Conservation (phyloP, 2,888 invertebrate species). For the Lepetodrilus schrolli region DNA sequence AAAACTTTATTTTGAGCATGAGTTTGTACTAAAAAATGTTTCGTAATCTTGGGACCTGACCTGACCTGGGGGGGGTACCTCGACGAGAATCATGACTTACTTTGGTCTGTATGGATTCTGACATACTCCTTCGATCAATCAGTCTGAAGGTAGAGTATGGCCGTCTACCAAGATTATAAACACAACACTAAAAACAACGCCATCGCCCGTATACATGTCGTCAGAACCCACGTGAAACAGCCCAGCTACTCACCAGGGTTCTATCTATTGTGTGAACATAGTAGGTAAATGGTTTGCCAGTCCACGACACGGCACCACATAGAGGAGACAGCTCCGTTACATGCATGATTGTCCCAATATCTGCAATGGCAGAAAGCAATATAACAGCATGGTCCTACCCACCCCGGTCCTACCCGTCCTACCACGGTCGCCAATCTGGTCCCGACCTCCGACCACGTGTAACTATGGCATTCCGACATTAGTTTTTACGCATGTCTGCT, state of each 20-base stretch:
- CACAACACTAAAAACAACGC: not conserved
- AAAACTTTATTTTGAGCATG: too few species aligned
- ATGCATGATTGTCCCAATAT: constrained; percentile 99
- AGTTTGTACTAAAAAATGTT: too few species aligned
- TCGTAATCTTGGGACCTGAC: too few species aligned
- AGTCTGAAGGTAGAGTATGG: not conserved
- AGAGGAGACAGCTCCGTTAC: constrained; percentile 96
- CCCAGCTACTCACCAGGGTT: constrained; percentile 78
- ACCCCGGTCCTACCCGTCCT: not conserved
- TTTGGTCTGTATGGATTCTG: too few species aligned
- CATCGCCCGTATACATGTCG: not conserved
- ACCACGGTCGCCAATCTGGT: not conserved
- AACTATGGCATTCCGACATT: not conserved
- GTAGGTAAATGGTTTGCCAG: constrained; percentile 98
- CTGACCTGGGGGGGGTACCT: too few species aligned
- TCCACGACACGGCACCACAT: constrained; percentile 98
- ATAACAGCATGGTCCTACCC: constrained; percentile 31
- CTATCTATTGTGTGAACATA: constrained; percentile 98
- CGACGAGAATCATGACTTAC: too few species aligned
- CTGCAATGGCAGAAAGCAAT: constrained; percentile 75
- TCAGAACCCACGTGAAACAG: too few species aligned
- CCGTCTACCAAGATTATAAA: not conserved
- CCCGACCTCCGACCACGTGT: not conserved
- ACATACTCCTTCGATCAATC: not conserved
- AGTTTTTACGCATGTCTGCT: too few species aligned